Evolutionary conservation across 2,888 invertebrate species (phyloP), one percentile per base, ranked within the genome.

Genomic region (Tenthredo amoena): DNA sequence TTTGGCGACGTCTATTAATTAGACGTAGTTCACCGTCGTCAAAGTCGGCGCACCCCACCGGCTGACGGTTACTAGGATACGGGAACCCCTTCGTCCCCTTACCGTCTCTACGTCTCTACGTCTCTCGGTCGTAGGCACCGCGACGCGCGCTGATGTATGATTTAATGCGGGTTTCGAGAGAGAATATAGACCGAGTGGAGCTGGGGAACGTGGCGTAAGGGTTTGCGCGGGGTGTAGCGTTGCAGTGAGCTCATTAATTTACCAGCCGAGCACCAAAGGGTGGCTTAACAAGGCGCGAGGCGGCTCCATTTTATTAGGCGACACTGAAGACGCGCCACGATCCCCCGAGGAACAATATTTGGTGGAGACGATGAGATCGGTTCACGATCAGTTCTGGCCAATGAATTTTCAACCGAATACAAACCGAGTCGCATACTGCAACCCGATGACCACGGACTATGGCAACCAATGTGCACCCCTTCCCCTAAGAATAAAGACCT

Each of bases 221-320:
- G 91, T 90, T 91, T 89, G 90, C 87, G 90, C 88, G 90, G 83
- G 83, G 92, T 91, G 92, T 91, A 92, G 91, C 90, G 91, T 92
- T 92, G 91, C 92, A 91, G 91, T 91, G 92, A 91, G 92, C 92
- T 92, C 92, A 93, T 93, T 93, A 92, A 92, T 93, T 93, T 91
- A 91, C 90, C 89, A 91, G 91, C 90, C 58, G 87, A 91, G 91
- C 89, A 89, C 89, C 90, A 90, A 92, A 91, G 92, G 91, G 91
- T 91, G 91, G 89, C 89, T 91, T 91, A 90, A 92, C 91, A 91
- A 93, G 92, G 91, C 90, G 89, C 90, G 90, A 89, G 89, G 87
- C 89, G 89, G 81, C 65, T 72, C 90, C 89, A 90, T 92, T 92
- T 91, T 92, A 92, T 92, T 90, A 91, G 91, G 88, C 89, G 90